Base-by-base conservation (phyloP, 2,888 invertebrate species). In the Lycocerus yunnanus region DNA sequence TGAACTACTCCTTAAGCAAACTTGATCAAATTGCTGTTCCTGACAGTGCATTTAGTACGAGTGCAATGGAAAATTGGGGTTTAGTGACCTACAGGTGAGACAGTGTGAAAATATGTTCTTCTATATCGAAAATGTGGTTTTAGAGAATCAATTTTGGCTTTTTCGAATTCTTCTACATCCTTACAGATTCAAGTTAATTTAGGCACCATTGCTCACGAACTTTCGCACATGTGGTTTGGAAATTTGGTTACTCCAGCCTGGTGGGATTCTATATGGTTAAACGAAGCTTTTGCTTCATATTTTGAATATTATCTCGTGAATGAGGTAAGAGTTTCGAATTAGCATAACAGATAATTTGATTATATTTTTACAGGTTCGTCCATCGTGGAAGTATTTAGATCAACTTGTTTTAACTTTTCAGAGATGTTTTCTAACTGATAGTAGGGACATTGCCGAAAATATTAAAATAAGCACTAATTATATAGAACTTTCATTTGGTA, bases 41-140 rank as follows among this genome's bases (percentile, higher is more conserved):
- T 0, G 93, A 95, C 0, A 4, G 10, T 8, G 70, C 68, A 14
- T 95, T 95, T 84, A 89, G 89, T 69, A 92, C 92, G 78, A 93
- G 93, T 63, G 95, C 95, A 68, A 95, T 95, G 95, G 95, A 95
- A 84, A 96, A 96, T 84, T 95, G 95, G 95, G 95, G 95, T 11
- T 88, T 95, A 16, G 89, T 95, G 6, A 94, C 93, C 8, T 96
- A 93, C 86, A 90, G 90, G 92, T 91, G 83, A 80, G 72, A 27
- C 15, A 43, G 2, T 15, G 10, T 15, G 11, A 60, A 18, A 11
- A 13, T 11, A 15, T 16, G 15, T 10, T 15, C 14, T 60, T 11
- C 60, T 15, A 60, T 9, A 14, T 21, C 27, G 18, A 68, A 68
- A 5, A 18, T n/a, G n/a, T n/a, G n/a, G n/a, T 58, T 18, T 65